phyloP scores from a whole-genome alignment of 2,888 invertebrate genomes.

The Toxonevra muliebris region DNA sequence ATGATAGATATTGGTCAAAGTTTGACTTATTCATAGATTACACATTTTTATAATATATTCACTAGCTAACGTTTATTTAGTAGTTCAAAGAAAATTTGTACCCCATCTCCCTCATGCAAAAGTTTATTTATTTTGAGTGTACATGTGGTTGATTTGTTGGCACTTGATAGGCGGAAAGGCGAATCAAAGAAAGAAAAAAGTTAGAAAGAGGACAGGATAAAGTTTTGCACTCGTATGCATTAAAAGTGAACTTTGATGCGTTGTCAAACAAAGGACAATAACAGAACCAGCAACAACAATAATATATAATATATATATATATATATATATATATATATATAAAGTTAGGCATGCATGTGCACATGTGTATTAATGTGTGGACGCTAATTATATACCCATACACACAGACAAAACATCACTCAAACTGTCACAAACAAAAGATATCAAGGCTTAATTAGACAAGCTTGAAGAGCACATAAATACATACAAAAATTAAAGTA shows the following conservation, averaged over 20 bases:
- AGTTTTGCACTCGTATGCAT: constrained; percentile 1
- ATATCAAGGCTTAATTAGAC: too few species aligned
- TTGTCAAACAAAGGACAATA: constrained; percentile 26
- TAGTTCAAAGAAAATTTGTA: too few species aligned
- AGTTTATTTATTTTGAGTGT: constrained; percentile 38
- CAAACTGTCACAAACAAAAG: too few species aligned
- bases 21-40: too few species aligned
- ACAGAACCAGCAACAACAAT: constrained; percentile 9
- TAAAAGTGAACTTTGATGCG: constrained; percentile 17
- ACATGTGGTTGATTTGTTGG: constrained; percentile 10
- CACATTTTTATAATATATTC: too few species aligned
- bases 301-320: neutral
- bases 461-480: too few species aligned
- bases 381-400: too few species aligned
- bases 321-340: constrained; percentile 39
- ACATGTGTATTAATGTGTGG: too few species aligned
- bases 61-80: too few species aligned
- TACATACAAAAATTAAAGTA: too few species aligned
- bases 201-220: neutral
- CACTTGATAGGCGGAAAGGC: constrained; percentile 20
- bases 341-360: constrained; percentile 14
- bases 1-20: too few species aligned
- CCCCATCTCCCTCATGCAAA: neutral
- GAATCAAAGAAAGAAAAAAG: neutral
- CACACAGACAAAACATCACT: too few species aligned